Evolutionary conservation across 1,140 invertebrate species (phyloP), one percentile per base, ranked within the genome.

Genomic region (Cotesia glomerata): DNA sequence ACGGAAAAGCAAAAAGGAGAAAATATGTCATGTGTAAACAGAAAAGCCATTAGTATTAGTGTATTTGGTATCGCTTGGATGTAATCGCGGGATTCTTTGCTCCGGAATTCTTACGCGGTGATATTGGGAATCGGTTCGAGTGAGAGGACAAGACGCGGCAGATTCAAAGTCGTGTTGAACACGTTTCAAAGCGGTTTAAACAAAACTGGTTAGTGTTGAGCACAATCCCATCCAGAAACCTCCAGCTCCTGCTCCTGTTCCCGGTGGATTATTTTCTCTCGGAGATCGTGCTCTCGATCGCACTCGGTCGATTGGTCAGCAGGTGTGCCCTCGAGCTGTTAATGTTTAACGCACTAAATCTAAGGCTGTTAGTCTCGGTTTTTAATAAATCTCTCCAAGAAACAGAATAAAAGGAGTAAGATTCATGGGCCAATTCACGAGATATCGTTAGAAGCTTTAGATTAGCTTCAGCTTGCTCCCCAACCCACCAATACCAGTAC

Each of bases 341-440:
- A 77, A 45, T 8, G 39, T 11, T 49, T 75, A 77, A 45, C 5
- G 39, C 39, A 45, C 39, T 45, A 45, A 45, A 45, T 45, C 39
- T 45, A 7, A 9, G 7, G 39, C 39, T 45, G 39, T 45, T 9
- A 11, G 39, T 45, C 7, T 11, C 80, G 74, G 80, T 82, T 82
- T 76, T 78, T 72, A 80, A 75, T 82, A 81, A 84, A 84, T 84
- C 78, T 81, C 76, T 76, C 76, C 80, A 78, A 82, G 82, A 80
- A 80, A 84, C 81, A 79, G 77, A 76, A 75, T 75, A 71, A 76
- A 78, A 62, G 73, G 66, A 71, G 64, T 61, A 80, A 84, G 82
- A 84, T 84, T 82, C 82, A 84, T 82, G 81, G 76, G 72, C 80
- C 80, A 82, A 83, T 84, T 81, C 81, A 78, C 75, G 77, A 74